Base-by-base conservation (phyloP, 2,113 vertebrate genomes). In the Capricornis sumatraensis region DNA sequence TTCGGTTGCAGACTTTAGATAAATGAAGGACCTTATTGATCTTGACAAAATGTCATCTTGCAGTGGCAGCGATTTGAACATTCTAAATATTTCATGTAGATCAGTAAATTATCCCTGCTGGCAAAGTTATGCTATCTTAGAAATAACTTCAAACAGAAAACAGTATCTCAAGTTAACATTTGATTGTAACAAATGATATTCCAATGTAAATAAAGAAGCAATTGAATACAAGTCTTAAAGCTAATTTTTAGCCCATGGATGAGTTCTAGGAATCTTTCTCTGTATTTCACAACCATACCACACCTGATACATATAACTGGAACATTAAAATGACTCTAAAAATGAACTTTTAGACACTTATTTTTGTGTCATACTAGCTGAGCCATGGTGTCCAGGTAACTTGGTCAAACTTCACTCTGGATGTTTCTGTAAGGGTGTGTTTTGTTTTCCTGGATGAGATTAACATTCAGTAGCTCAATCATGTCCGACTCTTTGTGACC, bases 71-170 rank as follows among this genome's bases (percentile, higher is more conserved):
- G 8, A 45, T 71, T 78, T 93, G 40, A 89, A 8, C 30, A 57
- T 76, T 83, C 67, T 96, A 94, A 96, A 95, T 97, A 84, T 96
- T 98, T 97, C 36, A 97, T 93, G 60, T 93, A 91, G 88, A 82
- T 96, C 36, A 83, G 86, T 94, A 94, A 96, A 93, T 92, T 95
- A 91, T 91, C 36, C 50, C 36, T 96, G 53, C 50, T 89, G 76
- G 76, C n/a, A 92, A 93, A 88, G 55, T 95, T 90, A 81, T 43
- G 84, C 14, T 94, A 55, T 85, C 87, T 96, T 92, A 79, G 78
- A 96, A 95, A 67, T 83, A 95, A 71, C 47, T 58, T 92, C 30
- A 85, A 74, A 30, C 84, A 92, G 86, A 86, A 76, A 14, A 78
- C 43, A 53, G 25, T 47, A 5, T 78, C 95, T 89, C 60, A 93